Percentiles rank a stretch among this genome's conserved stretches.
Conservation (phyloP, 1,140 invertebrate species). For the Drosophila truncata region DNA sequence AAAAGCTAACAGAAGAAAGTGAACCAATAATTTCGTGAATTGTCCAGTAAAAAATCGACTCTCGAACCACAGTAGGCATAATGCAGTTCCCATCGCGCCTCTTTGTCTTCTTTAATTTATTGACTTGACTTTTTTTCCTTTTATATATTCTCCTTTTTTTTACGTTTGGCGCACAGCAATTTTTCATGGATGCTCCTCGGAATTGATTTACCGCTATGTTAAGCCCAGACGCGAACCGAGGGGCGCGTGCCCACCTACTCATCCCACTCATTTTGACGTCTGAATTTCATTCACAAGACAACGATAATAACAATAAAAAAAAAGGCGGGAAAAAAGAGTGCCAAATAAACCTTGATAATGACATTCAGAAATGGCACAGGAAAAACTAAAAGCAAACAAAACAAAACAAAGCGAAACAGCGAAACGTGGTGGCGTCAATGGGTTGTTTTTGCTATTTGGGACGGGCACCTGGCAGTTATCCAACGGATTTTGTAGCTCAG, state of each 20-base stretch:
- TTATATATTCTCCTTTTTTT: slow-evolving; percentile 6
- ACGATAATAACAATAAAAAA: slow-evolving; percentile 39
- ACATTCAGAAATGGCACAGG: slow-evolving; percentile 65
- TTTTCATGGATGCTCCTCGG: slow-evolving; percentile 27
- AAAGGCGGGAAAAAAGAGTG: slow-evolving; percentile 62
- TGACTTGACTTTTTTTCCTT: slow-evolving; percentile 17
- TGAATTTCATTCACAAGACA: slow-evolving; percentile 57
- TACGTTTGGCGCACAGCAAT: slow-evolving; percentile 31
- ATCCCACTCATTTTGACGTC: slow-evolving; percentile 23
- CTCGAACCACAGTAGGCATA: slow-evolving; percentile 8
- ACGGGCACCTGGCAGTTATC: slow-evolving; percentile 71
- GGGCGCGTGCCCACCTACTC: slow-evolving; percentile 12
- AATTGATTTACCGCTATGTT: slow-evolving; percentile 47
- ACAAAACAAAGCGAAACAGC: slow-evolving; percentile 34
- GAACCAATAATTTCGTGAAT: neutral
- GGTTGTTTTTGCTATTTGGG: slow-evolving; percentile 33
- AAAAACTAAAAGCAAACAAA: slow-evolving; percentile 38
- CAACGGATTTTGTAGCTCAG: slow-evolving; percentile 66
- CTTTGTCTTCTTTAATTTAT: slow-evolving; percentile 45
- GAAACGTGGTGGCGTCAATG: slow-evolving; percentile 53
- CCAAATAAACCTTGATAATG: slow-evolving; percentile 82
- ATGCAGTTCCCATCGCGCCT: slow-evolving; percentile 11
- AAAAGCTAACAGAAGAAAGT: neutral
- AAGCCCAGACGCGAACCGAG: slow-evolving; percentile 25
- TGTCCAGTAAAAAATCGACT: neutral